A percentile compares a stretch with the other conserved stretches of the same genome.
Evolutionary conservation across 2,888 invertebrate genomes (phyloP).

Genomic region (Dascillus cervinus): DNA sequence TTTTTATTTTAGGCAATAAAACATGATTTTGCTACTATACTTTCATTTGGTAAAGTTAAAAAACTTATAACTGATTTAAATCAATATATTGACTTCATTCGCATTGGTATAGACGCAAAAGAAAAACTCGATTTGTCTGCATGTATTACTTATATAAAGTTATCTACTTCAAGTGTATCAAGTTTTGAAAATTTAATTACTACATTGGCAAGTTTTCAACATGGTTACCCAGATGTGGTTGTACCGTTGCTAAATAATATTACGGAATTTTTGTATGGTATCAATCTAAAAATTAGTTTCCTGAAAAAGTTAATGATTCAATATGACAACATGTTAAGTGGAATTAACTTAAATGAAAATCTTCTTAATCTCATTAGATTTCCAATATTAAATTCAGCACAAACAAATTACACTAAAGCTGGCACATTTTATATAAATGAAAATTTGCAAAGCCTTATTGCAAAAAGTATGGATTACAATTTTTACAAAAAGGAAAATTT

Average conservation of each 20-base stretch:
- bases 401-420: slow-evolving; percentile 35
- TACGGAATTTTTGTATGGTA: slow-evolving; percentile 58
- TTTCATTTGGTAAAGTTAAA: slow-evolving; percentile 18
- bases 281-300: slow-evolving; percentile 50
- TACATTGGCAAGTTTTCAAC: slow-evolving; percentile 50
- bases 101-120: slow-evolving; percentile 33
- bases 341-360: slow-evolving; percentile 22
- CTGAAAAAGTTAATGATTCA: slow-evolving; percentile 44
- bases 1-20: slow-evolving; percentile 16
- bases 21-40: slow-evolving; percentile 20
- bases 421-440: slow-evolving; percentile 42
- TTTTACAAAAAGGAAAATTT: too few relatives aligned
- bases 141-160: slow-evolving; percentile 6
- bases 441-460: slow-evolving; percentile 26
- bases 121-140: slow-evolving; percentile 8
- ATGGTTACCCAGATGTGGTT: slow-evolving; percentile 72
- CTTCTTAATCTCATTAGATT: slow-evolving; percentile 48
- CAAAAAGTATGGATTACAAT: slow-evolving; percentile 20
- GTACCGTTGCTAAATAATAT: slow-evolving; percentile 63
- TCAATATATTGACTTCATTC: slow-evolving; percentile 35
- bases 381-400: slow-evolving; percentile 39
- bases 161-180: slow-evolving; percentile 8
- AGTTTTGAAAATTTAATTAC: slow-evolving; percentile 45
- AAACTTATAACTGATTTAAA: slow-evolving; percentile 15
- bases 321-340: slow-evolving; percentile 20